Conservation (phyloP, 2,113 vertebrate genomes). For the Sinocyclocheilus rhinocerous region DNA sequence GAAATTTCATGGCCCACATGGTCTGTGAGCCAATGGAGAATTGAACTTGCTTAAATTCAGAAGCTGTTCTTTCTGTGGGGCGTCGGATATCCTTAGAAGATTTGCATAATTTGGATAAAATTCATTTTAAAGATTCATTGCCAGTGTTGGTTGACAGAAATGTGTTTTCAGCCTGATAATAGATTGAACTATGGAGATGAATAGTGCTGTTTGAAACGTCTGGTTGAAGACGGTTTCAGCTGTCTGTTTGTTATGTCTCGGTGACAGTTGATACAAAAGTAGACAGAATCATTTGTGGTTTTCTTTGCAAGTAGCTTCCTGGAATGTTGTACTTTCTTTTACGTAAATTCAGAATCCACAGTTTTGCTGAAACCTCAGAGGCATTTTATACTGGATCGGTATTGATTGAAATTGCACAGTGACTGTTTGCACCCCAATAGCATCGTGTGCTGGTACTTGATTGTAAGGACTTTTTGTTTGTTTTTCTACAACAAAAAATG, state of each 20-base stretch:
- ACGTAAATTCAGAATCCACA: neutral
- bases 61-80: conserved; percentile 71
- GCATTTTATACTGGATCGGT: neutral
- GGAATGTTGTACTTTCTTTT: neutral
- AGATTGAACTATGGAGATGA: conserved; percentile 7
- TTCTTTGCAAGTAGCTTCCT: neutral
- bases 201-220: neutral
- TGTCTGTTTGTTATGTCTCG: neutral
- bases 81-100: conserved; percentile 61
- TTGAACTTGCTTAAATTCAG: conserved; percentile 71
- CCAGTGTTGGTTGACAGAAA: neutral
- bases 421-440: neutral
- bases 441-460: neutral
- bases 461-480: neutral
- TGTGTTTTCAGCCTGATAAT: neutral
- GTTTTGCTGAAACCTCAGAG: neutral
- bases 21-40: conserved; percentile 65
- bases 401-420: neutral
- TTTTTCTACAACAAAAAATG: neutral
- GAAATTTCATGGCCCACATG: conserved; percentile 73
- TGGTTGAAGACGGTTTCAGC: neutral
- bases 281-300: neutral
- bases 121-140: conserved; percentile 17
- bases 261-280: conserved; percentile 12
- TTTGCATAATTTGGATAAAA: conserved; percentile 37